Conservation (phyloP, 2,888 invertebrate species). For the Diogma glabrata region DNA sequence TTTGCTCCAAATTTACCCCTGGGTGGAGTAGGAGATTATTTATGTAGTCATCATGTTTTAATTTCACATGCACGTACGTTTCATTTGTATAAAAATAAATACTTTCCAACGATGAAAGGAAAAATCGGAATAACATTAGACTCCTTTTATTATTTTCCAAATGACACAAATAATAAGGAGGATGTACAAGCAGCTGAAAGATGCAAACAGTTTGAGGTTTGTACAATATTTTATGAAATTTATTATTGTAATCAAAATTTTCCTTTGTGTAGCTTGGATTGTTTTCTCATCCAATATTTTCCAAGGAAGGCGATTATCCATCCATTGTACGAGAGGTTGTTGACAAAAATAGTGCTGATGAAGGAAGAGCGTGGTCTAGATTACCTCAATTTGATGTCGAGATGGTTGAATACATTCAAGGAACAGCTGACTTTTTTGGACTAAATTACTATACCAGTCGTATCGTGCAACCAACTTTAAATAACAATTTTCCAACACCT, state of each 20-base stretch:
- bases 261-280: too few relatives aligned
- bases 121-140: constrained; percentile 26
- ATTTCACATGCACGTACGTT: constrained; percentile 41
- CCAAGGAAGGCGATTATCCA: constrained; percentile 28
- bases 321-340: constrained; percentile 26
- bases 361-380: constrained; percentile 27
- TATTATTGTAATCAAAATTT: too few relatives aligned
- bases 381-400: constrained; percentile 17
- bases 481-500: not conserved
- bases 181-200: constrained; percentile 11
- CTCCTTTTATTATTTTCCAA: constrained; percentile 22
- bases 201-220: too few relatives aligned
- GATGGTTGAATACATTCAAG: constrained; percentile 8
- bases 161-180: constrained; percentile 19
- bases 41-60: constrained; percentile 40
- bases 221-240: too few relatives aligned
- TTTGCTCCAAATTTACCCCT: constrained; percentile 29
- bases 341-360: constrained; percentile 25
- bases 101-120: constrained; percentile 22
- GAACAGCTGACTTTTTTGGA: constrained; percentile 27
- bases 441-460: constrained; percentile 28
- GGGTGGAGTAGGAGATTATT: constrained; percentile 38
- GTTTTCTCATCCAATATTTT: constrained; percentile 29
- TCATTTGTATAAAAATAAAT: constrained; percentile 30
- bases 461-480: constrained; percentile 11